Percentiles rank a stretch among this genome's conserved stretches.
Conservation (phyloP, 2,888 invertebrate genomes). For the Acrobasis consociella region DNA sequence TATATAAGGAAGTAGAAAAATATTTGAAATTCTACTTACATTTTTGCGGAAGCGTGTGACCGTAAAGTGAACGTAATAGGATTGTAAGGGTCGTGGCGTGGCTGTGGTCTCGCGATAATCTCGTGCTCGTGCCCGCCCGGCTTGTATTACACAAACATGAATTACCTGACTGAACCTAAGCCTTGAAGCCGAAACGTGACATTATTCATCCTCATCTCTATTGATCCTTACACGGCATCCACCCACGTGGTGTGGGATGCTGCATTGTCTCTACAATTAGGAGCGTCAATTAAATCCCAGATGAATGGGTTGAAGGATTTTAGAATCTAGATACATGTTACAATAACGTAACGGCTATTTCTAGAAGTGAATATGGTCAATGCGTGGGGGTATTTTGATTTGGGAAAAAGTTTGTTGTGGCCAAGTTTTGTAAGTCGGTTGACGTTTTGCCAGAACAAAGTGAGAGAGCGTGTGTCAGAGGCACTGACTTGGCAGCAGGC, state of each 20-base stretch:
- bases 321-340: background rate
- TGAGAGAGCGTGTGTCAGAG: constrained; percentile 4
- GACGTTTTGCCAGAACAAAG: constrained; percentile 12
- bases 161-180: background rate
- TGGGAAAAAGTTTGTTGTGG: background rate
- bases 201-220: constrained; percentile 16
- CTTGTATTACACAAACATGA: constrained; percentile 7
- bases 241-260: constrained; percentile 16
- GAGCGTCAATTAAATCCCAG: constrained; percentile 1
- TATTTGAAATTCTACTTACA: background rate
- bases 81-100: background rate
- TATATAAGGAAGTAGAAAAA: background rate
- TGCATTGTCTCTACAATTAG: constrained; percentile 10
- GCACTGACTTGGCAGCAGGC: constrained; percentile 12
- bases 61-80: constrained; percentile 6
- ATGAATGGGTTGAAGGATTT: background rate
- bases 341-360: constrained; percentile 1
- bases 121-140: constrained; percentile 1
- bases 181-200: constrained; percentile 9
- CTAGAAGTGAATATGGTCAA: constrained; percentile 7
- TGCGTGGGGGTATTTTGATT: constrained; percentile 6
- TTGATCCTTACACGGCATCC: constrained; percentile 12
- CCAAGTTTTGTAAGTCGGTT: constrained; percentile 6
- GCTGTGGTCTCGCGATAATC: constrained; percentile 3
- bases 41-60: background rate